These are phyloP conservation scores for Acronicta leporina DNA, from an alignment of 2,888 invertebrate species.

Conservation along the genomic window DNA sequence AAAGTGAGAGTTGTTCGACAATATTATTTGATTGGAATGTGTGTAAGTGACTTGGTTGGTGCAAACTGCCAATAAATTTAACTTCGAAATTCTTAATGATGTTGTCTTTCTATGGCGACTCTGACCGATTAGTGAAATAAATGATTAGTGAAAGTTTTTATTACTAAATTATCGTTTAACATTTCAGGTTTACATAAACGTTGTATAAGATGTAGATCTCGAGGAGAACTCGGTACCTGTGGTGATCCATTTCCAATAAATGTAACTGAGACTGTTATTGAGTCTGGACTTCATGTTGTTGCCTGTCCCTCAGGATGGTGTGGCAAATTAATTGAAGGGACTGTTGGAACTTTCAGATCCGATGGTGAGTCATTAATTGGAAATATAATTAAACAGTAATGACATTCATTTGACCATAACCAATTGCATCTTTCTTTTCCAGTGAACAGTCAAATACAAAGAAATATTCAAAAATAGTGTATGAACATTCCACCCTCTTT, in stretches of 20 bases:
- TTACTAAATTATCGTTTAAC: constrained; percentile 1
- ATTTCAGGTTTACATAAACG: constrained; percentile 91
- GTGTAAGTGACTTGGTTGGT: constrained; percentile 15
- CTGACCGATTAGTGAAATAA: constrained; percentile 9
- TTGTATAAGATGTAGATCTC: constrained; percentile 95
- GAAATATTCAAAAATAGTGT: too few species aligned
- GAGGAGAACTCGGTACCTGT: constrained; percentile 96
- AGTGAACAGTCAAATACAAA: too few species aligned
- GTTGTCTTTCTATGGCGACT: background rate
- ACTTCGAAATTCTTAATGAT: background rate
- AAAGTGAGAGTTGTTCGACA: constrained; percentile 80
- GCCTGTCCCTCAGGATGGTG: constrained; percentile 98
- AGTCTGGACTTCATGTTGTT: constrained; percentile 92
- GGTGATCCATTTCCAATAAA: constrained; percentile 96
- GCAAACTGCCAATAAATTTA: constrained; percentile 6
- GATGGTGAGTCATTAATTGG: constrained; percentile 89
- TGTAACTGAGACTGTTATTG: constrained; percentile 92
- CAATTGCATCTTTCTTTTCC: too few species aligned
- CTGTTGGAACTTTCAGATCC: constrained; percentile 91
- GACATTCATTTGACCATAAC: too few species aligned
- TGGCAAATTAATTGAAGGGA: constrained; percentile 95
- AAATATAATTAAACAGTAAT: background rate
- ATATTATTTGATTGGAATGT: constrained; percentile 27
- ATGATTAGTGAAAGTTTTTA: constrained; percentile 36
- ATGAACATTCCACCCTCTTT: too few species aligned